A percentile compares a stretch with the other conserved stretches of the same genome.
These are phyloP conservation scores for Asobara japonica DNA, from an alignment of 1,140 invertebrate genomes.

Conservation along the genomic window DNA sequence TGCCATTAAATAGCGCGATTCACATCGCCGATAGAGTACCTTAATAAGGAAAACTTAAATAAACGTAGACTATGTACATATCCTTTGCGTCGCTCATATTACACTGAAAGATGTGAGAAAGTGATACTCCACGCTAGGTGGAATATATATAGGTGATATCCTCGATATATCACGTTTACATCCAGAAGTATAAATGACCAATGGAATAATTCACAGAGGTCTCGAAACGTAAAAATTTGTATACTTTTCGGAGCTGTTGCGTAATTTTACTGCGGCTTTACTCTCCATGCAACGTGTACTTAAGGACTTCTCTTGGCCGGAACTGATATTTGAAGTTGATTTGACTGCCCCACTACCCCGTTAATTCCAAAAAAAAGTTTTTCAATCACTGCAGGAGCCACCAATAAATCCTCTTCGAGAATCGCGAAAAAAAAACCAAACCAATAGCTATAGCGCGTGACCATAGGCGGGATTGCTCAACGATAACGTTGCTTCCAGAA, in stretches of 20 bases:
- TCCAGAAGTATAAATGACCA: not conserved
- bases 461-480: not conserved
- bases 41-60: constrained; percentile 37
- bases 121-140: not conserved
- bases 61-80: not conserved
- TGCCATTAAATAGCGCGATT: constrained; percentile 44
- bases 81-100: not conserved
- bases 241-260: too few relatives aligned
- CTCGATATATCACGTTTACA: not conserved
- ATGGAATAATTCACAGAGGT: too few relatives aligned
- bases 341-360: too few relatives aligned
- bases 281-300: too few relatives aligned
- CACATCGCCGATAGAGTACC: constrained; percentile 36
- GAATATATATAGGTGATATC: constrained; percentile 8
- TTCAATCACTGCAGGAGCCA: too few relatives aligned
- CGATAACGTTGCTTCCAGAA: not conserved
- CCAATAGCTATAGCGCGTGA: not conserved
- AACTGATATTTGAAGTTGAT: too few relatives aligned
- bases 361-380: too few relatives aligned
- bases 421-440: too few relatives aligned
- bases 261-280: too few relatives aligned
- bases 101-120: not conserved
- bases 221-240: too few relatives aligned
- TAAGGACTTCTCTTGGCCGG: too few relatives aligned
- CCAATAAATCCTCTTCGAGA: too few relatives aligned